A percentile compares a stretch with the other conserved stretches of the same genome.
These are phyloP conservation scores for Meriones unguiculatus DNA, from an alignment of 2,113 vertebrate species.

Conservation along the genomic window DNA sequence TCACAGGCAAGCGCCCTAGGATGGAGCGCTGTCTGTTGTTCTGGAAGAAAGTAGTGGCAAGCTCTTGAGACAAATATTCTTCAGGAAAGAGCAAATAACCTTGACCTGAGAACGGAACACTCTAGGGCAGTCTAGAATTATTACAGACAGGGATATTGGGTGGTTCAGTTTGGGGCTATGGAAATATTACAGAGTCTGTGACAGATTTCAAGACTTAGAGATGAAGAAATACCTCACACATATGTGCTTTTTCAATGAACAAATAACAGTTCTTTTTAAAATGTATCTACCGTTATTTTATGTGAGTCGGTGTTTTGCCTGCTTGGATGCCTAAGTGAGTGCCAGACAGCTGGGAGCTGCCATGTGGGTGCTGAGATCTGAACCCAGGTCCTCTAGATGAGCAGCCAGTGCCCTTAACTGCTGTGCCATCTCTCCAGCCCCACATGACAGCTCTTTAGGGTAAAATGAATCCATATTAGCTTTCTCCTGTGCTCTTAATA, in stretches of 20 bases:
- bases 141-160: neutral
- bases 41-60: neutral
- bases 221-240: neutral
- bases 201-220: neutral
- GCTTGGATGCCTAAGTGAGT: no score
- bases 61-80: neutral
- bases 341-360: neutral
- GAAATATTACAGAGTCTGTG: neutral
- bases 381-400: no score
- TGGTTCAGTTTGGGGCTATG: neutral
- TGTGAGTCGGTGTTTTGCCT: neutral
- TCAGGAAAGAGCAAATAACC: neutral
- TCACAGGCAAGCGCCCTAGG: neutral
- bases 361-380: no score
- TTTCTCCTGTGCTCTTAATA: neutral
- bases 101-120: constrained; percentile 10
- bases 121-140: neutral
- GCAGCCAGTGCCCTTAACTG: no score
- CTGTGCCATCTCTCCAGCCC: no score
- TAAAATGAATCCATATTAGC: constrained; percentile 10
- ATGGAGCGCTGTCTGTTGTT: neutral
- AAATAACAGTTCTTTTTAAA: neutral
- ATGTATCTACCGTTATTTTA: no score
- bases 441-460: neutral
- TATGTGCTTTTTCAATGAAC: neutral